Conservation (phyloP, 2,113 vertebrate species). For the Emydocephalus ijimae region DNA sequence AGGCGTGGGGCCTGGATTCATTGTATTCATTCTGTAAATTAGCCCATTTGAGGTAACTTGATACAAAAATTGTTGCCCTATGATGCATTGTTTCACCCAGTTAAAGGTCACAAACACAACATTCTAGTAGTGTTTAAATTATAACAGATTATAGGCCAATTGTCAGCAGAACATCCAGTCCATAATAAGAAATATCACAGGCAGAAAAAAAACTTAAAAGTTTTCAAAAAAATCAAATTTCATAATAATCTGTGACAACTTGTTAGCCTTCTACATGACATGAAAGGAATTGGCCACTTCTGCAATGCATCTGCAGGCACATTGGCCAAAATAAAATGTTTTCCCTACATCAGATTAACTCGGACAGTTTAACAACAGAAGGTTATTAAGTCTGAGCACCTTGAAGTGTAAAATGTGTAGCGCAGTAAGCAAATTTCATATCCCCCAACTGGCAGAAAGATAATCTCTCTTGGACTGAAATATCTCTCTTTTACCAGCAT, state of each 20-base stretch:
- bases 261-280: neutral
- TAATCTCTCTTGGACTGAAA: neutral
- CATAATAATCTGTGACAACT: neutral
- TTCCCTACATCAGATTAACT: neutral
- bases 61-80: neutral
- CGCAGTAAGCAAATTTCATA: neutral
- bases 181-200: neutral
- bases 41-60: neutral
- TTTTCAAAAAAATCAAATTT: neutral
- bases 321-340: neutral
- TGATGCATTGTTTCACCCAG: neutral
- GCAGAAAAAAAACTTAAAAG: neutral
- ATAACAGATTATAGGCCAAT: neutral
- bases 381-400: neutral
- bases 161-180: neutral
- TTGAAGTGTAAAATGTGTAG: neutral
- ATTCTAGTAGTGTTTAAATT: neutral
- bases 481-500: neutral
- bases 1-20: neutral
- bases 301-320: neutral
- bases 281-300: neutral
- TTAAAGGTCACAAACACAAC: neutral
- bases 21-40: neutral
- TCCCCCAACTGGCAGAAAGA: neutral
- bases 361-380: neutral